Evolutionary conservation across 2,113 vertebrate genomes (phyloP).

Genomic region (Gavia stellata): DNA sequence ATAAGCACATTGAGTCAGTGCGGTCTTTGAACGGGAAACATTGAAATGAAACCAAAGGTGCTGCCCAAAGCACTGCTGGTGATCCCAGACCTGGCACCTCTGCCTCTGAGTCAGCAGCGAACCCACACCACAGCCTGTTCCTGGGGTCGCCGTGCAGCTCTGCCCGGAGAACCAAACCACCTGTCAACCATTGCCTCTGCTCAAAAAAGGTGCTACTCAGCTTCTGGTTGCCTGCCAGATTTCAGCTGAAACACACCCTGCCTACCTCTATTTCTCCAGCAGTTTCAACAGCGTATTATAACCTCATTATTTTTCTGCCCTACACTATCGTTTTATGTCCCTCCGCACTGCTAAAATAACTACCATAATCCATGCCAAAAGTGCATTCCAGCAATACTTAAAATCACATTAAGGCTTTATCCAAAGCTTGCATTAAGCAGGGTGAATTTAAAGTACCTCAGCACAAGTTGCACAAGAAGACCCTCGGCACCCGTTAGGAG

Average conservation of each 20-base stretch:
- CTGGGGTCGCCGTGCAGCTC: background rate
- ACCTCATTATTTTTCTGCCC: conserved; percentile 1
- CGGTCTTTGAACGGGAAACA: background rate
- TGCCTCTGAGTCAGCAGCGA: conserved; percentile 16
- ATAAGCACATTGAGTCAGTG: background rate
- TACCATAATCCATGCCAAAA: background rate
- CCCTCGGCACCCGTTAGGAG: fast-evolving
- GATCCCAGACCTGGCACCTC: background rate
- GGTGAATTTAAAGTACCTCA: background rate
- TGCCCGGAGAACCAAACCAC: background rate
- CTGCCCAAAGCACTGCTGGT: background rate
- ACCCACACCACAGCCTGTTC: background rate
- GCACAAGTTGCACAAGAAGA: background rate
- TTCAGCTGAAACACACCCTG: background rate
- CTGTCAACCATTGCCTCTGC: background rate
- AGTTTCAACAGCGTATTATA: background rate
- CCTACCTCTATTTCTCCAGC: background rate
- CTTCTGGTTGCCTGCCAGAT: background rate
- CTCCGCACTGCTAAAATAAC: background rate
- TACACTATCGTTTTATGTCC: background rate
- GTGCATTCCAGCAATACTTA: background rate
- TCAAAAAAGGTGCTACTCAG: background rate
- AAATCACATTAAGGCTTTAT: background rate
- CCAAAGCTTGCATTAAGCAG: background rate
- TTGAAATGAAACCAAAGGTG: background rate